Percentiles rank a stretch among this genome's conserved stretches.
phyloP scores from a whole-genome alignment of 1,140 invertebrate genomes.

The Xylocopa sonorina region DNA sequence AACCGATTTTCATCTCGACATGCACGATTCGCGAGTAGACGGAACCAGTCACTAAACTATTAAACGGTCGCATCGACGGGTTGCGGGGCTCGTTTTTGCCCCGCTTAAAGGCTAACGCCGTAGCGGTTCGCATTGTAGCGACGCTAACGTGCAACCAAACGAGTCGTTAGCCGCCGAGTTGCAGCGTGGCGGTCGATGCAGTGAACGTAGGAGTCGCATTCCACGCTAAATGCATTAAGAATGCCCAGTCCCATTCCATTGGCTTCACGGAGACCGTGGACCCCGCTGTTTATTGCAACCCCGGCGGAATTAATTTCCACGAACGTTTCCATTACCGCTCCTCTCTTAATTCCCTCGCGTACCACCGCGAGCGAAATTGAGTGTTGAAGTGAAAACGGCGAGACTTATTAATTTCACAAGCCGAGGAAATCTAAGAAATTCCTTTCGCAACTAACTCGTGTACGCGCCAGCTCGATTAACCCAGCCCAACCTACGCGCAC shows the following conservation, averaged over 20 bases:
- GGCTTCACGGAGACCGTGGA: constrained; percentile 6
- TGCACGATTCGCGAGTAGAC: no score
- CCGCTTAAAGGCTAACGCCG: neutral
- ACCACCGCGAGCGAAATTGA: no score
- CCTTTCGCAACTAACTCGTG: neutral
- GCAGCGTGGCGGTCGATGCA: constrained; percentile 41
- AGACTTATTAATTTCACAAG: neutral
- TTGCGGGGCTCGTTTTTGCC: neutral
- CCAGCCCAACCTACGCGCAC: no score
- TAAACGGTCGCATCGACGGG: neutral
- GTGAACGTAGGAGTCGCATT: constrained; percentile 76
- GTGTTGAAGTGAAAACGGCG: neutral
- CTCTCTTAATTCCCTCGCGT: no score
- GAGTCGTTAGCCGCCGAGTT: neutral
- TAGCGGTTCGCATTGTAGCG: neutral
- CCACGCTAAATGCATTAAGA: constrained; percentile 75
- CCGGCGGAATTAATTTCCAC: constrained; percentile 49
- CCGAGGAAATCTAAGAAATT: neutral
- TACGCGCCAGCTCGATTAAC: no score
- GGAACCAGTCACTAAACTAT: neutral
- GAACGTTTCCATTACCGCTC: no score
- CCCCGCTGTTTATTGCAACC: constrained; percentile 20
- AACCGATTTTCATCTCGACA: neutral
- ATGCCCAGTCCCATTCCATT: constrained; percentile 71
- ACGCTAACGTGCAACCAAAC: constrained; percentile 17